Percentiles rank a stretch among this genome's conserved stretches.
Evolutionary conservation across 1,140 invertebrate genomes (phyloP).

Genomic region (Neodiprion pinetum): DNA sequence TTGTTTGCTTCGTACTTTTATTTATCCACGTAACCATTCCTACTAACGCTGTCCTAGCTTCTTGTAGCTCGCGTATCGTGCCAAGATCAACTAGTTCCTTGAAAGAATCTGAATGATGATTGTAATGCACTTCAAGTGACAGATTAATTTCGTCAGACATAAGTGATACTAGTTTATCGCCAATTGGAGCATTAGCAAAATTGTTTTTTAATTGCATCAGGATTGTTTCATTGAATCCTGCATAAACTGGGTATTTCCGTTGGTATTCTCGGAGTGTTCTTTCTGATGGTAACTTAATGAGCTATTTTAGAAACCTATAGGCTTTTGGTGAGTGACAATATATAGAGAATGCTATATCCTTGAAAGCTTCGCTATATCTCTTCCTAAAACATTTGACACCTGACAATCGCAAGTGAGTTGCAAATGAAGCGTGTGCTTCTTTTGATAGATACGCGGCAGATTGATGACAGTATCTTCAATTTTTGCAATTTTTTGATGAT

Average conservation of each 20-base stretch:
- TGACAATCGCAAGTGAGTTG: conserved; percentile 5
- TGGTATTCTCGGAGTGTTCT: neutral
- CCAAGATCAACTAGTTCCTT: neutral
- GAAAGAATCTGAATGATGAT: neutral
- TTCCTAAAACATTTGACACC: neutral
- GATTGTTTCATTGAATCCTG: neutral
- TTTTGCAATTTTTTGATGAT: no score
- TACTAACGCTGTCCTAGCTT: neutral
- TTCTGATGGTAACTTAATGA: neutral
- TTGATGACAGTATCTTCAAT: neutral
- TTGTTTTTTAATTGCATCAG: neutral
- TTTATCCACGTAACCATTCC: neutral
- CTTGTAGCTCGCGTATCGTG: neutral
- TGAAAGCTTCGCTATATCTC: neutral
- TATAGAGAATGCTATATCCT: conserved; percentile 12
- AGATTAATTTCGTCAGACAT: conserved; percentile 8
- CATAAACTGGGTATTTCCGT: neutral
- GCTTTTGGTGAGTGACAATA: conserved; percentile 9
- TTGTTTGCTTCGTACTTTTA: neutral
- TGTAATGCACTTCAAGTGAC: neutral
- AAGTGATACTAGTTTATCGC: neutral
- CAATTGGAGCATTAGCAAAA: neutral
- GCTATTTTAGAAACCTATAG: neutral
- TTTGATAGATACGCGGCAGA: neutral
- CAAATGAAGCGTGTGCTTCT: neutral